Base-by-base conservation (phyloP, 2,113 vertebrate species). In the Gallinago media region DNA sequence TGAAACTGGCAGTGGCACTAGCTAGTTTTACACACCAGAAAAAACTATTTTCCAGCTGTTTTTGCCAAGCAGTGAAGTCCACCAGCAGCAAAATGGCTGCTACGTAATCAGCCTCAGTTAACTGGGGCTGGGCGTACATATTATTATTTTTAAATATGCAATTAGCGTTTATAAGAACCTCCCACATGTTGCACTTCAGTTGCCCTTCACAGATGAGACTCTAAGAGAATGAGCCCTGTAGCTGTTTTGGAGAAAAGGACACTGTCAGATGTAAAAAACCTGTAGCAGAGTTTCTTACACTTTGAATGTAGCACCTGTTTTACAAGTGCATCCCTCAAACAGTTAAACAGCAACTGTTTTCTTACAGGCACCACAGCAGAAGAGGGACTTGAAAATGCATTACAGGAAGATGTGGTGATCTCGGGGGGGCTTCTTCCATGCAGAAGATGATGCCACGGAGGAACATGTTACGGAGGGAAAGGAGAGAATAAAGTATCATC, bases 141-240 rank as follows among this genome's bases (percentile, higher is more conserved):
- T 66, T 68, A 73, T 92, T 96, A 63, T 19, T 81, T 88, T 92
- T 8, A 95, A 92, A 81, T 50, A 80, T 72, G 83, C 94, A 93
- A 92, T 91, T 87, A 65, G 78, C 31, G 19, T 75, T 91, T 85
- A 13, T 36, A 84, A 66, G 42, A 92, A 77, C 59, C 11, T 94
- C 55, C n/a, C 47, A 71, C 34, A 2, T 19, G 44, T 34, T 32
- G 17, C 62, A 65, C 21, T 81, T 72, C 19, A 84, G 25, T 50
- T 73, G 67, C 32, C 71, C 52, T 93, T 83, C 0, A 0, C 47
- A 77, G 46, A 36, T 36, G 12, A 83, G 23, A 22, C 36, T 83
- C 26, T 50, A 36, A 44, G n/a, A 91, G 59, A 90, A 71, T 27
- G 76, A 85, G 40, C 62, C 42, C 17, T 6, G 0, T 23, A 68